Evolutionary conservation across 2,888 invertebrate species (phyloP).

Genomic region (Lasioglossum leucozonium): DNA sequence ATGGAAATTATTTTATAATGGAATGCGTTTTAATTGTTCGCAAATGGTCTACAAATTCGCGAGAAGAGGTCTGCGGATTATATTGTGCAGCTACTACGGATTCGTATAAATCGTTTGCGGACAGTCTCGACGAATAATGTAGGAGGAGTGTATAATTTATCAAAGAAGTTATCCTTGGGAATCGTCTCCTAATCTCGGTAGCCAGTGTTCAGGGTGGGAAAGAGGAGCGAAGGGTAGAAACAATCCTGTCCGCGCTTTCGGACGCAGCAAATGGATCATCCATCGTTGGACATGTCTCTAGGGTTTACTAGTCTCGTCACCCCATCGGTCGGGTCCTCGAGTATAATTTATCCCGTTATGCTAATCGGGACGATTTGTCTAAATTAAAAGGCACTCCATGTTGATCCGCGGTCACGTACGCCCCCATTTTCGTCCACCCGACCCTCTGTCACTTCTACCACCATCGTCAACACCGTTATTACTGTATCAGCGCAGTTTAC

Average conservation of each 20-base stretch:
- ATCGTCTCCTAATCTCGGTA: slow-evolving; percentile 1
- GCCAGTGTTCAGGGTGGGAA: slow-evolving; percentile 15
- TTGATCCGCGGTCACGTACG: slow-evolving; percentile 74
- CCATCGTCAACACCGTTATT: slow-evolving; percentile 52
- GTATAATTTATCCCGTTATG: slow-evolving; percentile 85
- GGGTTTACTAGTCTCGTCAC: slow-evolving; percentile 71
- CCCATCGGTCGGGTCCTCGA: slow-evolving; percentile 75
- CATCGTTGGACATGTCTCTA: slow-evolving; percentile 57
- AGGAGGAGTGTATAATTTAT: not conserved
- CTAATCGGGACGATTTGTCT: slow-evolving; percentile 85
- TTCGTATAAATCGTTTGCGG: not conserved
- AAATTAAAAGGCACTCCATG: slow-evolving; percentile 83
- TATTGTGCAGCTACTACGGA: not conserved
- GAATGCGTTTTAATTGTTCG: not conserved
- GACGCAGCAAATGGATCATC: slow-evolving; percentile 69
- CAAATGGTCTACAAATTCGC: not conserved
- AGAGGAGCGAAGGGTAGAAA: slow-evolving; percentile 39
- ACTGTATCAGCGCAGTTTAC: slow-evolving; percentile 20
- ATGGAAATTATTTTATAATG: not conserved
- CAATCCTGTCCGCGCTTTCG: slow-evolving; percentile 60
- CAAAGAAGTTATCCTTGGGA: not conserved
- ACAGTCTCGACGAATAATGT: slow-evolving; percentile 10
- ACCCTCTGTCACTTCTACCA: slow-evolving; percentile 41
- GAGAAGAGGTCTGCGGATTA: too few species aligned
- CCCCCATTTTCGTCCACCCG: slow-evolving; percentile 63